Evolutionary conservation across 2,797 vertebrate genomes (phyloP).

Genomic region (Pangasius mekongensis): DNA sequence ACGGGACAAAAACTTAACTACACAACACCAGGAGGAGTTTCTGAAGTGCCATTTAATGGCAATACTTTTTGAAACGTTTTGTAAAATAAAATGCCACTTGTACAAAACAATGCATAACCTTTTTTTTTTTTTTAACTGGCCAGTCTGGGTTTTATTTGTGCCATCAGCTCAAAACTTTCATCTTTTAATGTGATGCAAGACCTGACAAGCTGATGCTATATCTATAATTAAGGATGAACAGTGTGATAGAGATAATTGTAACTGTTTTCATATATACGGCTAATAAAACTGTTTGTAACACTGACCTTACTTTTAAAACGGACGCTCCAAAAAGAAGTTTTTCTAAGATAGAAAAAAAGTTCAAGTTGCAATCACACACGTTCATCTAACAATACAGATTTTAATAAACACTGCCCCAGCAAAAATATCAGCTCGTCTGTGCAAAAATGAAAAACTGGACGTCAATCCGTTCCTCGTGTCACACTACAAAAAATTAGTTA

Average conservation of each 20-base stretch:
- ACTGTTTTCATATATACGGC: not conserved
- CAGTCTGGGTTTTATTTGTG: not conserved
- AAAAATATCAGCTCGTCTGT: slow-evolving; percentile 23
- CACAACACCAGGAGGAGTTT: not conserved
- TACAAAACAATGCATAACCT: not conserved
- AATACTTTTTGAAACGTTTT: not conserved
- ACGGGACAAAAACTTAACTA: not conserved
- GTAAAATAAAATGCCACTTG: not conserved
- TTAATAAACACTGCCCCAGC: slow-evolving; percentile 55
- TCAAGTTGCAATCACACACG: slow-evolving; percentile 13
- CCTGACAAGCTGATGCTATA: not conserved
- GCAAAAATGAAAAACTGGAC: slow-evolving; percentile 25
- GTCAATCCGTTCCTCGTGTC: not conserved
- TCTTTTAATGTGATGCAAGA: not conserved
- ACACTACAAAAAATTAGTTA: slow-evolving; percentile 21
- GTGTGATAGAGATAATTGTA: slow-evolving; percentile 3
- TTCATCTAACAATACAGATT: slow-evolving; percentile 27
- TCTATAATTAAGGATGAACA: not conserved
- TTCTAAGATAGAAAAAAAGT: too few relatives aligned
- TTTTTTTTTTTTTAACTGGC: not conserved
- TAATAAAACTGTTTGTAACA: not conserved
- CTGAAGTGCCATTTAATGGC: not conserved
- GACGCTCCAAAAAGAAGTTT: not conserved
- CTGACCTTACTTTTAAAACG: not conserved
- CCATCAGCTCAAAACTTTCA: not conserved